These are phyloP conservation scores for Beaufortia kweichowensis DNA, from an alignment of 2,113 vertebrate species.

Conservation along the genomic window DNA sequence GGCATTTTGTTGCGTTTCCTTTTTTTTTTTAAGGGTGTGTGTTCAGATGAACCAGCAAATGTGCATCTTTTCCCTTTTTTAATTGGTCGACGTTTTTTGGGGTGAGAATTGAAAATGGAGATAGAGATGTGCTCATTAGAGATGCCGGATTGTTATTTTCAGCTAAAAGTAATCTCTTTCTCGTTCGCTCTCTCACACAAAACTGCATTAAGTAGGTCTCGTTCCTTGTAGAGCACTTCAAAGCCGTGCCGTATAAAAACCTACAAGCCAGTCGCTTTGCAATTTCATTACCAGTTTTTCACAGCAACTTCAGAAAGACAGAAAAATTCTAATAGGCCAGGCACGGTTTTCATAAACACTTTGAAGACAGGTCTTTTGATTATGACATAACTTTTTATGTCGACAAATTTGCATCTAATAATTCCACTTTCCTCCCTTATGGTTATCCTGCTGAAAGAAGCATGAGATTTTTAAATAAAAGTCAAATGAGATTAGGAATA, in stretches of 20 bases:
- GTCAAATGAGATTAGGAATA: neutral
- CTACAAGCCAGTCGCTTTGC: slow-evolving; percentile 64
- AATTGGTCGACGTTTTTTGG: slow-evolving; percentile 57
- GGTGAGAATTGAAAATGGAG: slow-evolving; percentile 8
- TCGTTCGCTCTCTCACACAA: slow-evolving; percentile 46
- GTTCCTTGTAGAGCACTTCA: slow-evolving; percentile 70
- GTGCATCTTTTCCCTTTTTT: slow-evolving; percentile 62
- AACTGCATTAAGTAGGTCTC: slow-evolving; percentile 67
- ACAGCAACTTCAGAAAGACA: slow-evolving; percentile 48
- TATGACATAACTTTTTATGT: slow-evolving; percentile 43
- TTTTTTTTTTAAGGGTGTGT: slow-evolving; percentile 30
- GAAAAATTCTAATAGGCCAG: slow-evolving; percentile 44
- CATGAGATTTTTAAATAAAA: neutral
- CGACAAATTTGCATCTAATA: slow-evolving; percentile 30
- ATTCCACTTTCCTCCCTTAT: neutral
- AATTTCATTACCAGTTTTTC: slow-evolving; percentile 64
- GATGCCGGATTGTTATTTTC: slow-evolving; percentile 50
- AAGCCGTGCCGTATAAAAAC: slow-evolving; percentile 67
- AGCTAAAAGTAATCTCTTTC: slow-evolving; percentile 56
- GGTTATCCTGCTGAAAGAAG: slow-evolving; percentile 7
- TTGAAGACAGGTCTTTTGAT: slow-evolving; percentile 56
- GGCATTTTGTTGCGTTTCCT: slow-evolving; percentile 55
- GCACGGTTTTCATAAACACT: slow-evolving; percentile 49
- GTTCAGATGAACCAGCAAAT: slow-evolving; percentile 68
- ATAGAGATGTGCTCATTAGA: slow-evolving; percentile 45